These are phyloP conservation scores for Isoperla grammatica DNA, from an alignment of 2,888 invertebrate species.

Conservation along the genomic window DNA sequence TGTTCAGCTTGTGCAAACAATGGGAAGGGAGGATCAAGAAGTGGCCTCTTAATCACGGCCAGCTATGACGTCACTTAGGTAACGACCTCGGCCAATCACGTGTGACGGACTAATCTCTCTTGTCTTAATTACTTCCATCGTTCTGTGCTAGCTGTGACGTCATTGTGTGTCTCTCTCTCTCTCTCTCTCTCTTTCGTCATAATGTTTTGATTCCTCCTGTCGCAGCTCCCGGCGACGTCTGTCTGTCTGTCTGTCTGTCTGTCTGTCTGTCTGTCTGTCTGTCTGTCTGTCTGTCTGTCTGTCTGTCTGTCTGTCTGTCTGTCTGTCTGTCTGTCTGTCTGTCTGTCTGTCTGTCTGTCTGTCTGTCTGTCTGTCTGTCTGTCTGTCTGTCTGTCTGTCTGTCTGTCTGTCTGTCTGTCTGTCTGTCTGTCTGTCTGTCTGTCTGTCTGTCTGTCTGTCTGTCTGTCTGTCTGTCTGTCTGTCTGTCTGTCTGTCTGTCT, in stretches of 20 bases:
- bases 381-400: neutral
- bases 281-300: neutral
- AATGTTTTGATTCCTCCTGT: no score
- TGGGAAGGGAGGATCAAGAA: no score
- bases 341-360: conserved; percentile 3
- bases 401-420: neutral
- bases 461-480: conserved; percentile 16
- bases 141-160: no score
- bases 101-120: no score
- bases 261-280: conserved; percentile 6
- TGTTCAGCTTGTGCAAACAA: no score
- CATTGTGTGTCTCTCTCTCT: neutral
- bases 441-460: conserved; percentile 12
- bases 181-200: neutral
- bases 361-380: neutral
- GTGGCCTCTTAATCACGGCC: no score
- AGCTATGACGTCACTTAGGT: no score
- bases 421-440: conserved; percentile 2
- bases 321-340: neutral
- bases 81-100: no score
- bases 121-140: no score
- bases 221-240: neutral
- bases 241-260: neutral
- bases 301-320: neutral
- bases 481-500: conserved; percentile 4